Evolutionary conservation across 2,888 invertebrate species (phyloP), one percentile per base, ranked within the genome.

Genomic region (Syrista parreyssii): DNA sequence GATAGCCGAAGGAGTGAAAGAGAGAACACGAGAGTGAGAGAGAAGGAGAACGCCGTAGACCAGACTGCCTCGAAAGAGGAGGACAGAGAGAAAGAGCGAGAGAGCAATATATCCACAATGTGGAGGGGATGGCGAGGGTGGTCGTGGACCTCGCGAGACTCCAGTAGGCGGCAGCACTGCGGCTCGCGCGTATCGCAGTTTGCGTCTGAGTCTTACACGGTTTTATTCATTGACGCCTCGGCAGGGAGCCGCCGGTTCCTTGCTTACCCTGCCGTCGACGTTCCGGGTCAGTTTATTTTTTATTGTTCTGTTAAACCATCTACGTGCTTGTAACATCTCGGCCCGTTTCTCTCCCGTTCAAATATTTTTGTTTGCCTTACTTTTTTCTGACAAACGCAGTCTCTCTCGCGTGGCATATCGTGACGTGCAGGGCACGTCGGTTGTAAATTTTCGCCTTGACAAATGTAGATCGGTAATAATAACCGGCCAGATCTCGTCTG

Each of bases 131-230:
- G 92, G 92, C 92, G 92, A 81, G 82, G 83, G 79, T 76, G 81
- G 78, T 79, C 80, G 83, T 80, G 83, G 82, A 83, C 83, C 85
- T 80, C 73, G 69, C 79, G 80, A 82, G 79, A 79, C 84, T 81
- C 91, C 91, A 91, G 91, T 91, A 91, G 91, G 88, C 90, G 91
- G 91, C 91, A 91, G 91, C 91, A 91, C 91, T 90, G 91, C 90
- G 90, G 87, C 86, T 88, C 87, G 90, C 88, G 90, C 89, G 90
- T 89, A 89, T 89, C 91, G 89, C 88, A 88, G 87, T 87, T 86
- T 81, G 85, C 83, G 87, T 88, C 81, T 81, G 82, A 83, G 82
- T 79, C 75, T 77, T 77, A 76, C 77, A 75, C 76, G 81, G 78
- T 75, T 80, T 76, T 78, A 75, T 79, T 78, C 75, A 79, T 76